These are phyloP conservation scores for Globia sparganii DNA, from an alignment of 2,888 invertebrate species.

Conservation along the genomic window DNA sequence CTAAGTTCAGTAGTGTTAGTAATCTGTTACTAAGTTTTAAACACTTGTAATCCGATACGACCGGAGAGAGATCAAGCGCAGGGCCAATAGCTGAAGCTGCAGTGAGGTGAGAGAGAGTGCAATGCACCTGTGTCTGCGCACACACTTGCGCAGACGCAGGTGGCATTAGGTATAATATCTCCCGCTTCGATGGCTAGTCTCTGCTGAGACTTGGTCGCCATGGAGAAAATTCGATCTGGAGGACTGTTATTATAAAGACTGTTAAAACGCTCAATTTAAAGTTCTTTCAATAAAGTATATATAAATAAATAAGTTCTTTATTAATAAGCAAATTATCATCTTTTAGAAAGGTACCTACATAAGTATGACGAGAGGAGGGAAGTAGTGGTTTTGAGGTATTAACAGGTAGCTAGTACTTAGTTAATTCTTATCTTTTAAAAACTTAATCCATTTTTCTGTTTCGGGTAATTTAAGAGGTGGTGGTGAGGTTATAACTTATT, in stretches of 20 bases:
- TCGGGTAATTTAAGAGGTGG: constrained; percentile 23
- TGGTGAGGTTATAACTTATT: too few relatives aligned
- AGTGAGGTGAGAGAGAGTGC: background rate
- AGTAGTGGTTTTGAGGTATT: too few relatives aligned
- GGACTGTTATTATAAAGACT: background rate
- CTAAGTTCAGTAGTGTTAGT: background rate
- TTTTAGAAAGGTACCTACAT: too few relatives aligned
- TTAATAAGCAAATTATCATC: too few relatives aligned
- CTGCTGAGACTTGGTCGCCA: background rate
- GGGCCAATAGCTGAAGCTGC: background rate
- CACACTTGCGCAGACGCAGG: background rate
- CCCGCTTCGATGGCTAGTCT: background rate
- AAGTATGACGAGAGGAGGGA: too few relatives aligned
- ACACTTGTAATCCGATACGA: background rate
- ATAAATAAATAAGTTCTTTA: too few relatives aligned
- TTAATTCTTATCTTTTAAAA: background rate
- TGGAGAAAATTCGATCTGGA: background rate
- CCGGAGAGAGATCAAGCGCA: background rate
- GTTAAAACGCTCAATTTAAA: too few relatives aligned
- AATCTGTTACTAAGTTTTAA: background rate
- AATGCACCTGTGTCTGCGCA: background rate
- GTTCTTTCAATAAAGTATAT: too few relatives aligned
- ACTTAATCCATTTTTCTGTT: background rate
- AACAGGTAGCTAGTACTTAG: background rate
- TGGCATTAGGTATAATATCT: background rate